Evolutionary conservation across 1,140 invertebrate species (phyloP).

Genomic region (Drosophila ogumai): DNA sequence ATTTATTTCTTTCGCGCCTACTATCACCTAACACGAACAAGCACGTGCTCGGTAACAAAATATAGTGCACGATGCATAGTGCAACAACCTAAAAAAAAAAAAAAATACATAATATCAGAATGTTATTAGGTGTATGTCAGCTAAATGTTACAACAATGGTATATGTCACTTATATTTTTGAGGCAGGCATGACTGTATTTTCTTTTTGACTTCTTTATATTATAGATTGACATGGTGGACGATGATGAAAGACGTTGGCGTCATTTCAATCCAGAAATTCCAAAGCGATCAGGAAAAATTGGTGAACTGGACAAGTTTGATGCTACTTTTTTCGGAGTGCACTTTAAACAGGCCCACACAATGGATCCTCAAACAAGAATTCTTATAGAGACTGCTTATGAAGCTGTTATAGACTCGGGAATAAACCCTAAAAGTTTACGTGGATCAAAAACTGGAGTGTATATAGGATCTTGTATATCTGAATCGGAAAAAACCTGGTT

Average conservation of each 20-base stretch:
- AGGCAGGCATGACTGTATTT: neutral
- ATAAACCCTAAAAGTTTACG: constrained; percentile 86
- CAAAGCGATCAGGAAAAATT: constrained; percentile 91
- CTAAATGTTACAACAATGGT: too few relatives aligned
- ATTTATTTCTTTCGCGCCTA: too few relatives aligned
- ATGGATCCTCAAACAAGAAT: constrained; percentile 86
- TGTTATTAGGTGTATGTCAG: too few relatives aligned
- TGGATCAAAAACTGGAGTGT: constrained; percentile 92
- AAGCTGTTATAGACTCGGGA: constrained; percentile 85
- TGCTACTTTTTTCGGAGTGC: constrained; percentile 87
- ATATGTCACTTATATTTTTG: too few relatives aligned
- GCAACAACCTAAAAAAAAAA: too few relatives aligned
- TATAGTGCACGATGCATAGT: too few relatives aligned
- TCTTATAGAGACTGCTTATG: constrained; percentile 85
- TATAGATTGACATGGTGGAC: constrained; percentile 89
- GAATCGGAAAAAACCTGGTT: constrained; percentile 91
- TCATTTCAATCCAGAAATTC: constrained; percentile 88
- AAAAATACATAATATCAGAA: too few relatives aligned
- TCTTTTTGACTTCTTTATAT: neutral
- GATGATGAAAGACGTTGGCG: constrained; percentile 91
- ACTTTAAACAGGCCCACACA: constrained; percentile 85
- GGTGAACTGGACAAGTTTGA: constrained; percentile 85
- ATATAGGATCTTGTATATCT: constrained; percentile 91
- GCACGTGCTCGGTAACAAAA: too few relatives aligned
- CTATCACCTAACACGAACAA: too few relatives aligned